These are phyloP conservation scores for Clarias macrocephalus DNA, from an alignment of 2,113 vertebrate species.

Conservation along the genomic window DNA sequence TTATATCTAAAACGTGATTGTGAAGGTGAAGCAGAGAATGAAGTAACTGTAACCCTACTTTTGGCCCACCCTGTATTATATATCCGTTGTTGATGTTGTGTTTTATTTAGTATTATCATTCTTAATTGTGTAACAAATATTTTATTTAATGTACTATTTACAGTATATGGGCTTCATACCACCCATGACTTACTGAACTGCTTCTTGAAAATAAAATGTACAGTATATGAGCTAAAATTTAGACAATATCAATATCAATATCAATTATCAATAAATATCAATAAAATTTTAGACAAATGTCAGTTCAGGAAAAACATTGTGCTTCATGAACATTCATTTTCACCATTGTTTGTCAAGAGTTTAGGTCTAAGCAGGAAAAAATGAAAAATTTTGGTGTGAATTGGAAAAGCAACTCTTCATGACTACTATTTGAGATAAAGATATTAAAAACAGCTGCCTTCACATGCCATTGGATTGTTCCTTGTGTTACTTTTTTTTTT, in stretches of 20 bases:
- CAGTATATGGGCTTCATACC: background rate
- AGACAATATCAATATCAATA: background rate
- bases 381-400: background rate
- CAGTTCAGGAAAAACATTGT: background rate
- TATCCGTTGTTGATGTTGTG: too few species aligned
- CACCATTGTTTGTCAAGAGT: background rate
- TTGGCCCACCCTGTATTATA: too few species aligned
- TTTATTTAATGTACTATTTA: background rate
- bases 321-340: background rate
- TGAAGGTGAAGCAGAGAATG: too few species aligned
- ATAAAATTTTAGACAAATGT: background rate
- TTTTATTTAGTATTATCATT: too few species aligned
- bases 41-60: too few species aligned
- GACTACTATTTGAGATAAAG: background rate
- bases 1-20: too few species aligned
- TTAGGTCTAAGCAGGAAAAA: background rate
- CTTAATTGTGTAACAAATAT: background rate
- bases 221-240: background rate
- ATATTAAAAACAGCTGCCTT: background rate
- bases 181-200: background rate
- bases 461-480: background rate
- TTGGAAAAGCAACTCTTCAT: background rate
- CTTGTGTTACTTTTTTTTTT: background rate
- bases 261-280: background rate
- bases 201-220: background rate